These are phyloP conservation scores for Formicarius rufipectus DNA, from an alignment of 2,113 vertebrate genomes.

Conservation along the genomic window DNA sequence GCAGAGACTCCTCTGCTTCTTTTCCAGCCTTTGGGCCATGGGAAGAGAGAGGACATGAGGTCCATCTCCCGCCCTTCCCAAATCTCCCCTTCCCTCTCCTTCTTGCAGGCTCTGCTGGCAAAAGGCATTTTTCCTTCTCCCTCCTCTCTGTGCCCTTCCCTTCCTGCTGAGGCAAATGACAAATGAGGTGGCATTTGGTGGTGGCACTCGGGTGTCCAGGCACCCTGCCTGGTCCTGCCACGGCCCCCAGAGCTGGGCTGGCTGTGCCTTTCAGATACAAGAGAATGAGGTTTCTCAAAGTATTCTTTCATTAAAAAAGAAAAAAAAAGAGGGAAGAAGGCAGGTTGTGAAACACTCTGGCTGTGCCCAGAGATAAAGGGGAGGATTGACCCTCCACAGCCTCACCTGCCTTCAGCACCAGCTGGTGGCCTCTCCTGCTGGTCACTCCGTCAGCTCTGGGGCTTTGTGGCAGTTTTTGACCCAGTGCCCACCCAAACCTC, in stretches of 20 bases:
- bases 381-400: background rate
- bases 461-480: no score
- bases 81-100: background rate
- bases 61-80: background rate
- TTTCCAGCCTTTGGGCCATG: background rate
- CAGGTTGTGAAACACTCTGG: no score
- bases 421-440: background rate
- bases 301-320: background rate
- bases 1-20: background rate
- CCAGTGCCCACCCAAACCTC: no score
- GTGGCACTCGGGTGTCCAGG: background rate
- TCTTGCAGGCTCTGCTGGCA: background rate
- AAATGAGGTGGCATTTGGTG: accelerated
- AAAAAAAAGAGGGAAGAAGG: background rate
- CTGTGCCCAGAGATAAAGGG: background rate
- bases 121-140: accelerated
- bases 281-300: background rate
- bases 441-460: background rate
- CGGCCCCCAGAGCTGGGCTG: background rate
- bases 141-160: background rate
- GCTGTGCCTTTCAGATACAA: background rate
- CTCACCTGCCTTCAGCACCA: background rate
- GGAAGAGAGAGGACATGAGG: background rate
- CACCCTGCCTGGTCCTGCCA: background rate
- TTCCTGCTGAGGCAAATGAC: background rate